These are phyloP conservation scores for Onychostoma macrolepis DNA, from an alignment of 2,113 vertebrate genomes.

Conservation along the genomic window DNA sequence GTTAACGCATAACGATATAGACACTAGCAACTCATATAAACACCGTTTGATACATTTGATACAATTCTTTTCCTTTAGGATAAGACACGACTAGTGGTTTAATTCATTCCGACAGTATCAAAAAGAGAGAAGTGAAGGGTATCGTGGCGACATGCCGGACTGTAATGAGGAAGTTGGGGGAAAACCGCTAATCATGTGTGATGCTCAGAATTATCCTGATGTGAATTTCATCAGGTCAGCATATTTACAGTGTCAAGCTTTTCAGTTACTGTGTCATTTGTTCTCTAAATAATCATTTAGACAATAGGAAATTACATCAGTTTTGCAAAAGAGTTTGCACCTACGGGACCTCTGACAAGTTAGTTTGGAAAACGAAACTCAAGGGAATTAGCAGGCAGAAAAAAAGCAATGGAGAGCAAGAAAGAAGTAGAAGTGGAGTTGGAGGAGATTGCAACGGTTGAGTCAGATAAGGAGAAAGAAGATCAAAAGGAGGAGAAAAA, in stretches of 20 bases:
- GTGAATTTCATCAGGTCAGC: neutral
- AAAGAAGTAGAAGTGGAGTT: constrained; percentile 64
- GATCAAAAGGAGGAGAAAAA: neutral
- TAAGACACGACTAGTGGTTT: neutral
- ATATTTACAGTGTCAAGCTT: neutral
- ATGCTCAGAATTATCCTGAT: neutral
- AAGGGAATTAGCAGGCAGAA: constrained; percentile 50
- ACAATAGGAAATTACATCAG: neutral
- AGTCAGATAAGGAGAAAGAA: neutral
- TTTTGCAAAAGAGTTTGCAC: constrained; percentile 2
- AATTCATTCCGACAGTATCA: neutral
- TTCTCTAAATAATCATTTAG: neutral
- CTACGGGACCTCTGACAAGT: neutral
- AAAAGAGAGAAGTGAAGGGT: constrained; percentile 47
- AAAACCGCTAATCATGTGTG: neutral
- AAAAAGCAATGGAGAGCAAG: constrained; percentile 38
- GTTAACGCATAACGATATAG: neutral
- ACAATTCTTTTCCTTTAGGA: neutral
- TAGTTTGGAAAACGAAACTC: constrained; percentile 39
- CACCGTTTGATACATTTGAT: neutral
- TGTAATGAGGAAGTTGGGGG: constrained; percentile 40
- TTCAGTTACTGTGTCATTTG: neutral
- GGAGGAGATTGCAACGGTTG: constrained; percentile 1
- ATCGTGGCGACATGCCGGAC: neutral
- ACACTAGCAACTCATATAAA: neutral